Evolutionary conservation across 2,888 invertebrate genomes (phyloP).

Genomic region (Apotomis betuletana): DNA sequence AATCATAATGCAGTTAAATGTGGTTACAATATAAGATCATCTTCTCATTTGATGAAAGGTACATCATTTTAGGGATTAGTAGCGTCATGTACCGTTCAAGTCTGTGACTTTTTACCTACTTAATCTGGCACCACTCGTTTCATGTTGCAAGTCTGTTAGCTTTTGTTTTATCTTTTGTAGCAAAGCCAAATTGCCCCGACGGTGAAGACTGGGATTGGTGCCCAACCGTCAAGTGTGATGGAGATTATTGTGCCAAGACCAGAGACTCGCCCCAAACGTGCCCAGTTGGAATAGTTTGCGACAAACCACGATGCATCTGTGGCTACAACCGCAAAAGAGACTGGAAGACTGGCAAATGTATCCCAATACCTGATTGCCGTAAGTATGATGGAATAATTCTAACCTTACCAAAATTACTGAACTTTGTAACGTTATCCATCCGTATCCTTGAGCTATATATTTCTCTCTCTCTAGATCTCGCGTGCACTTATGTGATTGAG

Average conservation of each 20-base stretch:
- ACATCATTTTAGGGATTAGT: too few relatives aligned
- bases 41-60: too few relatives aligned
- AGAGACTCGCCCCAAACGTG: conserved; percentile 42
- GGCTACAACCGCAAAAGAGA: conserved; percentile 15
- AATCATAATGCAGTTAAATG: too few relatives aligned
- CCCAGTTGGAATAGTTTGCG: conserved; percentile 43
- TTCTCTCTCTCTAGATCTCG: too few relatives aligned
- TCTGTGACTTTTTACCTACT: too few relatives aligned
- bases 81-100: too few relatives aligned
- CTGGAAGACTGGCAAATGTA: conserved; percentile 6
- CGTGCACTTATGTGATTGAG: too few relatives aligned
- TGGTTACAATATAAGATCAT: too few relatives aligned
- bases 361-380: conserved; percentile 6
- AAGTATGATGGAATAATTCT: background rate
- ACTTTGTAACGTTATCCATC: too few relatives aligned
- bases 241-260: conserved; percentile 44
- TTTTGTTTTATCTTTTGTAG: background rate
- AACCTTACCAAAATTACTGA: too few relatives aligned
- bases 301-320: conserved; percentile 8
- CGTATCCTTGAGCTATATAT: too few relatives aligned
- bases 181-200: conserved; percentile 42
- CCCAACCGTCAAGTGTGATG: conserved; percentile 36
- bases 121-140: background rate
- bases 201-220: conserved; percentile 43
- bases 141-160: too few relatives aligned